Conservation (phyloP, 2,797 vertebrate genomes). For the Acrocephalus scirpaceus region DNA sequence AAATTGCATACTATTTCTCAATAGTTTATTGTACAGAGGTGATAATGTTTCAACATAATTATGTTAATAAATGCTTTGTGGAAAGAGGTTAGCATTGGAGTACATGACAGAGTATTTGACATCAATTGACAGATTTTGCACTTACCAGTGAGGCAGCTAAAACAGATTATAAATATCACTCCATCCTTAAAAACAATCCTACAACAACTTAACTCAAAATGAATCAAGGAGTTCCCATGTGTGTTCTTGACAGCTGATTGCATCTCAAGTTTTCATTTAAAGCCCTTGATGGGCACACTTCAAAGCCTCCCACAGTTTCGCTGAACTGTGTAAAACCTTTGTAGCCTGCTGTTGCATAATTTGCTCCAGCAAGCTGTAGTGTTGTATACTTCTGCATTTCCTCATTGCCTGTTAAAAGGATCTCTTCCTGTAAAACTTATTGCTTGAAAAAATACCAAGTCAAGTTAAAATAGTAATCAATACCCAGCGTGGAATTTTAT, state of each 20-base stretch:
- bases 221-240: background rate
- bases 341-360: constrained; percentile 7
- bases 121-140: background rate
- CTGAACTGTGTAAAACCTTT: constrained; percentile 36
- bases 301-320: constrained; percentile 12
- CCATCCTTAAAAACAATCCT: background rate
- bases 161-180: background rate
- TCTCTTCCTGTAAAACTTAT: background rate
- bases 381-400: constrained; percentile 3
- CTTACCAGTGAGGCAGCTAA: background rate
- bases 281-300: background rate
- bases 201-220: background rate
- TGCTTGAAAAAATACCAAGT: background rate
- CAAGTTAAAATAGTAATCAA: background rate
- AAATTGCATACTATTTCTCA: background rate
- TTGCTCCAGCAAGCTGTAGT: background rate
- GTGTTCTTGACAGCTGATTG: background rate
- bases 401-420: background rate
- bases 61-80: background rate
- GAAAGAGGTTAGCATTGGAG: background rate
- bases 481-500: rapidly evolving
- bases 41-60: background rate
- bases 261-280: background rate
- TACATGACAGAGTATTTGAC: background rate
- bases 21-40: background rate